These are phyloP conservation scores for Sphecodes monilicornis DNA, from an alignment of 2,888 invertebrate genomes.

Conservation along the genomic window DNA sequence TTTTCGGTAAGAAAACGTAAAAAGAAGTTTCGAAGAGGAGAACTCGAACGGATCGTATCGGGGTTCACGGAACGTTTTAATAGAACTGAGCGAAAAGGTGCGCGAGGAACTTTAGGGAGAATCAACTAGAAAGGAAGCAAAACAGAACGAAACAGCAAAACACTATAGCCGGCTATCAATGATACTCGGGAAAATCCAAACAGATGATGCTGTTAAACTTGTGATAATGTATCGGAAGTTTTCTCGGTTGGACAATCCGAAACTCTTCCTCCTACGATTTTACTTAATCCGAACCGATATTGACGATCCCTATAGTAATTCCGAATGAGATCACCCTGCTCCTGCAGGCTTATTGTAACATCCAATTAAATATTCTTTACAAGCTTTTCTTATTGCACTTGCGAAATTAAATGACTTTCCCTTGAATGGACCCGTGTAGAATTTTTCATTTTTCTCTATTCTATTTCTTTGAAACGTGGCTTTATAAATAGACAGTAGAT, in stretches of 20 bases:
- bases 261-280: neutral
- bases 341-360: too few species aligned
- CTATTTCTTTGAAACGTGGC: too few species aligned
- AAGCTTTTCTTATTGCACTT: too few species aligned
- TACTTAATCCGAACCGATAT: neutral
- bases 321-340: neutral
- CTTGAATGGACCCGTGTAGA: too few species aligned
- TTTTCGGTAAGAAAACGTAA: slow-evolving; percentile 69
- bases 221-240: slow-evolving; percentile 31
- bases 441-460: neutral
- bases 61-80: slow-evolving; percentile 63
- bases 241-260: neutral
- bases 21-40: slow-evolving; percentile 70
- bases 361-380: too few species aligned
- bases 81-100: slow-evolving; percentile 69
- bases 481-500: neutral
- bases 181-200: slow-evolving; percentile 46
- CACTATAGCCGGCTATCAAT: slow-evolving; percentile 50
- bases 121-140: slow-evolving; percentile 47
- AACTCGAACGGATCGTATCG: slow-evolving; percentile 69
- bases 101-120: slow-evolving; percentile 54
- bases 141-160: slow-evolving; percentile 57
- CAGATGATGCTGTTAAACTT: slow-evolving; percentile 40
- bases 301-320: neutral
- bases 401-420: too few species aligned